phyloP scores from a whole-genome alignment of 2,797 vertebrate species.

The Poecilia picta region DNA sequence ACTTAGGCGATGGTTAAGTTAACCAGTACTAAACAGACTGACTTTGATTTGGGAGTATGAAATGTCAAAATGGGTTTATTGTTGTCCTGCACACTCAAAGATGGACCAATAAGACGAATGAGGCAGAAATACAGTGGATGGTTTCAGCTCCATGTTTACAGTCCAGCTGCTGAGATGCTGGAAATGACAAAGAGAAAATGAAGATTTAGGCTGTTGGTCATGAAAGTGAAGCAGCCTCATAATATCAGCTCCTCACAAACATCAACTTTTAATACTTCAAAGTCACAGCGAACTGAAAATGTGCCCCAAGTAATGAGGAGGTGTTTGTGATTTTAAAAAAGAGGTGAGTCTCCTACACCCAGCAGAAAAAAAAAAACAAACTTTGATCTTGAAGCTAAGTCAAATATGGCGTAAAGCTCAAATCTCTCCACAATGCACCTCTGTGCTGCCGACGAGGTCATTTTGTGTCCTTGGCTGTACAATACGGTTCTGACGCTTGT shows the following conservation, averaged over 20 bases:
- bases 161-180: not conserved
- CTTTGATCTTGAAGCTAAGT: conserved; percentile 41
- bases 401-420: conserved; percentile 3
- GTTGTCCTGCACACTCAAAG: not conserved
- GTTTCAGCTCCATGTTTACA: not conserved
- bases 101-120: not conserved
- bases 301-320: conserved; percentile 6
- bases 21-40: not conserved
- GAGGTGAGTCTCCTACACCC: conserved; percentile 19
- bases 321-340: conserved; percentile 12
- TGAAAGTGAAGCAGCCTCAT: conserved; percentile 10
- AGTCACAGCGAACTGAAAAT: conserved; percentile 20
- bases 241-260: conserved; percentile 31
- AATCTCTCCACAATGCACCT: not conserved
- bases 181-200: not conserved
- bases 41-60: not conserved
- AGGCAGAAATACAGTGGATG: not conserved
- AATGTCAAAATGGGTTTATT: not conserved
- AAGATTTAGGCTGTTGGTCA: conserved; percentile 4
- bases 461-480: not conserved
- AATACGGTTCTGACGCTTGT: not conserved
- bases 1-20: too few relatives aligned
- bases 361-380: conserved; percentile 11
- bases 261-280: conserved; percentile 24
- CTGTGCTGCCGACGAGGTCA: not conserved